phyloP scores from a whole-genome alignment of 2,113 vertebrate species.

The Pachyramphus minor region DNA sequence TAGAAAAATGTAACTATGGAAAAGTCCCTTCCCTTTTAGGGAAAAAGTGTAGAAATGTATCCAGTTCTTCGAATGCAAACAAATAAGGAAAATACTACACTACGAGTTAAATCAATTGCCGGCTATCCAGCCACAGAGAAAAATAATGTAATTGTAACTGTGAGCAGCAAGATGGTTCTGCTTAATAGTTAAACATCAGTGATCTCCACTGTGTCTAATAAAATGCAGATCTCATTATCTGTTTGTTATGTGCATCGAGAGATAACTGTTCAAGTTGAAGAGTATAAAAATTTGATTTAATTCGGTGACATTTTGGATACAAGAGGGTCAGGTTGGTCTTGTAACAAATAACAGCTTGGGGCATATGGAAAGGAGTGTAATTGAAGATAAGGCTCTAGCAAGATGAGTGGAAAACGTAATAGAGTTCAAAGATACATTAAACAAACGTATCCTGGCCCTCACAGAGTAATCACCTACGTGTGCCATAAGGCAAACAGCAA shows the following conservation, averaged over 20 bases:
- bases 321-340: slow-evolving; percentile 28
- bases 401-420: slow-evolving; percentile 46
- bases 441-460: slow-evolving; percentile 23
- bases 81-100: not conserved
- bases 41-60: not conserved
- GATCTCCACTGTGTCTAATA: slow-evolving; percentile 30
- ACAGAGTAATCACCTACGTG: not conserved
- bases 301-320: slow-evolving; percentile 45
- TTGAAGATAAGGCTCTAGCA: slow-evolving; percentile 53
- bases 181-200: slow-evolving; percentile 33
- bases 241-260: slow-evolving; percentile 56
- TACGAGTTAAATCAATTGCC: not conserved
- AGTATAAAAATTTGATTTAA: slow-evolving; percentile 64
- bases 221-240: slow-evolving; percentile 67
- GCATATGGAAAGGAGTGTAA: slow-evolving; percentile 35
- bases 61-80: not conserved
- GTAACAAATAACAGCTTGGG: slow-evolving; percentile 26
- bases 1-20: not conserved
- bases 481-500: slow-evolving; percentile 49
- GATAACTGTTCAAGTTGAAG: slow-evolving; percentile 50
- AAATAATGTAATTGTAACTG: slow-evolving; percentile 5
- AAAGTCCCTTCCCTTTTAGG: not conserved
- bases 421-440: slow-evolving; percentile 39
- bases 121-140: not conserved
- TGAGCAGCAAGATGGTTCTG: slow-evolving; percentile 13